Evolutionary conservation across 2,888 invertebrate genomes (phyloP), one percentile per base, ranked within the genome.

Genomic region (Stenchaetothrips biformis): DNA sequence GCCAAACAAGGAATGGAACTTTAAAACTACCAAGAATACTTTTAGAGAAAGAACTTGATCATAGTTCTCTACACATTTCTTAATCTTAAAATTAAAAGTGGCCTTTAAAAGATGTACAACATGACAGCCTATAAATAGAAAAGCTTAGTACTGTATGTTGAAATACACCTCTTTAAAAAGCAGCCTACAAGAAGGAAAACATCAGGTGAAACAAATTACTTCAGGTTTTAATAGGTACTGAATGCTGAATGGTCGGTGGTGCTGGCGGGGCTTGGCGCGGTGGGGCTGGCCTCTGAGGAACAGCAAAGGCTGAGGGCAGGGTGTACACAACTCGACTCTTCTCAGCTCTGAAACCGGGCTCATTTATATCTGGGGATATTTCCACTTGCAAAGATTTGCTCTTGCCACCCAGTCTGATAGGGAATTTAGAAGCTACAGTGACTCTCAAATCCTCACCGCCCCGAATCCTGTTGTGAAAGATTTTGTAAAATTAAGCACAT

Each of bases 401-500:
- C 87, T 95, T 96, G 83, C 94, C 94, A 79, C 96, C 97, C 82
- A 98, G 89, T 85, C 92, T 94, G 86, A 96, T 96, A 83, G 92
- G 91, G 81, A 96, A 92, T 81, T 86, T 88, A 3, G 91, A 92
- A 82, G 92, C 92, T 3, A 95, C 92, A 80, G 92, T 93, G 18
- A 95, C 94, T 37, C 90, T 87, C 47, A 97, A 86, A 81, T 95
- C 94, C 0, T 89, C 88, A 11, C 91, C 90, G 9, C 25, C 25
- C 25, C 84, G 82, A 48, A 85, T 82, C 80, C 85, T 84, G 81
- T 25, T 83, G 81, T 53, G 48, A 21, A n/a, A 67, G 53, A 79
- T 80, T 67, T 59, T 79, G 77, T 59, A 74, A 81, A 48, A 79
- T 27, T 79, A 79, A 80, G 79, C 80, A n/a, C 77, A 25, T 59